phyloP scores from a whole-genome alignment of 2,888 invertebrate genomes.

The Anagyrus pseudococci region DNA sequence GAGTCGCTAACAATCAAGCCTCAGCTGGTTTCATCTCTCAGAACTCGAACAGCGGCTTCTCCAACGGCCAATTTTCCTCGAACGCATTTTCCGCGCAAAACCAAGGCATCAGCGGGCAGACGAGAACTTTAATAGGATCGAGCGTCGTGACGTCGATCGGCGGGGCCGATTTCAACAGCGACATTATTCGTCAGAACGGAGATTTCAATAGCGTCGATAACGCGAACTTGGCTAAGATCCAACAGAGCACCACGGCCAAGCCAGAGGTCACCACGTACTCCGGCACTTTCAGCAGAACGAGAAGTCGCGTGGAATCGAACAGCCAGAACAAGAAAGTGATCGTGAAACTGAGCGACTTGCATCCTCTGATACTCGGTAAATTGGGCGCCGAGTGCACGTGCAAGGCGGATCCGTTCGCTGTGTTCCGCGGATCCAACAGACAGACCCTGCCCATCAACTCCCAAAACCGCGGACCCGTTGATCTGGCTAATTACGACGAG shows the following conservation, averaged over 20 bases:
- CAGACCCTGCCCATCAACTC: constrained; percentile 51
- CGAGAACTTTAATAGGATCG: constrained; percentile 33
- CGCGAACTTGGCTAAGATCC: not conserved
- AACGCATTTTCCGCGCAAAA: constrained; percentile 11
- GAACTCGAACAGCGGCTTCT: not conserved
- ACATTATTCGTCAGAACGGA: constrained; percentile 12
- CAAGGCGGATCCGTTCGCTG: constrained; percentile 57
- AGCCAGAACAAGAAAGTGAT: constrained; percentile 61
- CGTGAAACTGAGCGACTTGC: constrained; percentile 75
- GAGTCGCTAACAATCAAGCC: constrained; percentile 3
- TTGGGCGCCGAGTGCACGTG: constrained; percentile 78
- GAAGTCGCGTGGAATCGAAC: constrained; percentile 16
- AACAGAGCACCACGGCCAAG: constrained; percentile 15
- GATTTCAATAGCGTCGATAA: constrained; percentile 10
- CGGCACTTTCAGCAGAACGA: constrained; percentile 30
- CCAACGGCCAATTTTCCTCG: not conserved
- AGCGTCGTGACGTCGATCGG: constrained; percentile 34
- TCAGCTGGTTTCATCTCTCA: not conserved
- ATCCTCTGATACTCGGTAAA: constrained; percentile 74
- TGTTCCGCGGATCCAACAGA: constrained; percentile 50
- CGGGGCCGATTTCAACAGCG: constrained; percentile 3
- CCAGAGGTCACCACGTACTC: constrained; percentile 43
- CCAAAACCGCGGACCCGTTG: constrained; percentile 51
- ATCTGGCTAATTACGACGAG: constrained; percentile 57
- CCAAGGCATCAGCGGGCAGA: constrained; percentile 28